Conservation (phyloP, 2,113 vertebrate species). For the Misgurnus anguillicaudatus region DNA sequence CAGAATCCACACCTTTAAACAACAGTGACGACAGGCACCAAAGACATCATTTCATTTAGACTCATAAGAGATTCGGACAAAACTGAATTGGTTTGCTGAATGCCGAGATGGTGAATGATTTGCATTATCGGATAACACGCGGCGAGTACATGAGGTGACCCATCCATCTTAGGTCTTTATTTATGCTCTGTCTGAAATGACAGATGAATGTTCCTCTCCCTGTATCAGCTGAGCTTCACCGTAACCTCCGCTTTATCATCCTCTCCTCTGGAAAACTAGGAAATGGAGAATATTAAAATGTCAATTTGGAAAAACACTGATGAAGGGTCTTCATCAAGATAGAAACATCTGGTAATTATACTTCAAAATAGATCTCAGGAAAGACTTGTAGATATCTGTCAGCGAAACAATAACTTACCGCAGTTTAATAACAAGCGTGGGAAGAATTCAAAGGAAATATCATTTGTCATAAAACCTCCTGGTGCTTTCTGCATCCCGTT, state of each 20-base stretch:
- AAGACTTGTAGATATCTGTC: constrained; percentile 19
- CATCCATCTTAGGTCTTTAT: background rate
- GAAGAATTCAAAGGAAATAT: constrained; percentile 13
- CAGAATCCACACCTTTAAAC: no score
- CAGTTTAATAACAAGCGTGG: constrained; percentile 16
- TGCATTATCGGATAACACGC: background rate
- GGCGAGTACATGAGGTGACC: background rate
- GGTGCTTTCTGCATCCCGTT: background rate
- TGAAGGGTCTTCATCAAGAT: constrained; percentile 40
- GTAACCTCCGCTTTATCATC: background rate
- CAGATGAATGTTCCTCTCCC: background rate
- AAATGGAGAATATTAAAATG: constrained; percentile 4
- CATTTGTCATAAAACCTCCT: constrained; percentile 12
- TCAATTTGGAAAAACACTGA: constrained; percentile 32
- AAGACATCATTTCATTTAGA: no score
- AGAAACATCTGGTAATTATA: constrained; percentile 58
- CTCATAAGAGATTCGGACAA: no score
- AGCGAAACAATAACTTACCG: constrained; percentile 20
- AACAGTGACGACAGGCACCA: no score
- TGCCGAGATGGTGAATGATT: background rate
- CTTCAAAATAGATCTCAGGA: constrained; percentile 40
- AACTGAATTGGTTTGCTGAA: no score
- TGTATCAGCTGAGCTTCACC: background rate
- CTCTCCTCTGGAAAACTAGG: background rate
- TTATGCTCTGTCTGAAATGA: background rate